Percentiles rank a stretch among this genome's conserved stretches.
Conservation (phyloP, 2,888 invertebrate species). For the Euproctis similis region DNA sequence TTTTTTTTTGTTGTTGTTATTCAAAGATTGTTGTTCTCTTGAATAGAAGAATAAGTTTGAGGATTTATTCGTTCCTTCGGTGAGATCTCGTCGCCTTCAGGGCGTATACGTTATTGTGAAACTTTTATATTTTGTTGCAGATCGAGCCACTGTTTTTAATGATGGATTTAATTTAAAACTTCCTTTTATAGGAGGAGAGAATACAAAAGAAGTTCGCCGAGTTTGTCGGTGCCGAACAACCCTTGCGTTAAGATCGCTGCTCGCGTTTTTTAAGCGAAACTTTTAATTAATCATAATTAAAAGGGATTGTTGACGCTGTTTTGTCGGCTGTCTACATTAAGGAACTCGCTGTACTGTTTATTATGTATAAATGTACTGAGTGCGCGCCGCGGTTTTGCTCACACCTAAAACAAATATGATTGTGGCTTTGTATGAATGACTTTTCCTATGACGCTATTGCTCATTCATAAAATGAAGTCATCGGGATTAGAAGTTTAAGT, state of each 20-base stretch:
- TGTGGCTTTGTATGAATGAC: too few relatives aligned
- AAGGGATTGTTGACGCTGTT: slow-evolving; percentile 20
- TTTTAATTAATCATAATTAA: slow-evolving; percentile 71
- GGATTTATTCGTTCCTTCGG: slow-evolving; percentile 52
- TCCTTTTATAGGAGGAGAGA: slow-evolving; percentile 62
- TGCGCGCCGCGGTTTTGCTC: too few relatives aligned
- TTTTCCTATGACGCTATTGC: too few relatives aligned
- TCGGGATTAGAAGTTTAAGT: too few relatives aligned
- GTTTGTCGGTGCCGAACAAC: too few relatives aligned
- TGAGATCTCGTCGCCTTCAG: slow-evolving; percentile 57
- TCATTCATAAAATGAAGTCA: too few relatives aligned
- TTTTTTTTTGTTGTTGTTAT: slow-evolving; percentile 32
- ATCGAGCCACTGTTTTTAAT: slow-evolving; percentile 70
- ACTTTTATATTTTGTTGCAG: slow-evolving; percentile 72
- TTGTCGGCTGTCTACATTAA: slow-evolving; percentile 14
- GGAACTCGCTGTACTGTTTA: slow-evolving; percentile 10
- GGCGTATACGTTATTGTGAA: slow-evolving; percentile 70
- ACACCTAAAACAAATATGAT: too few relatives aligned
- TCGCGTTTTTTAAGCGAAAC: slow-evolving; percentile 59
- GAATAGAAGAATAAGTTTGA: slow-evolving; percentile 46
- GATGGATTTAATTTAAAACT: slow-evolving; percentile 70
- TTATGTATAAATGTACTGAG: not conserved
- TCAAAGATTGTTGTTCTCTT: slow-evolving; percentile 38
- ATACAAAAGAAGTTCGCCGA: slow-evolving; percentile 67
- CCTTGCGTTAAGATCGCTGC: slow-evolving; percentile 64